Conservation (phyloP, 2,113 vertebrate genomes). For the Microtus richardsoni region DNA sequence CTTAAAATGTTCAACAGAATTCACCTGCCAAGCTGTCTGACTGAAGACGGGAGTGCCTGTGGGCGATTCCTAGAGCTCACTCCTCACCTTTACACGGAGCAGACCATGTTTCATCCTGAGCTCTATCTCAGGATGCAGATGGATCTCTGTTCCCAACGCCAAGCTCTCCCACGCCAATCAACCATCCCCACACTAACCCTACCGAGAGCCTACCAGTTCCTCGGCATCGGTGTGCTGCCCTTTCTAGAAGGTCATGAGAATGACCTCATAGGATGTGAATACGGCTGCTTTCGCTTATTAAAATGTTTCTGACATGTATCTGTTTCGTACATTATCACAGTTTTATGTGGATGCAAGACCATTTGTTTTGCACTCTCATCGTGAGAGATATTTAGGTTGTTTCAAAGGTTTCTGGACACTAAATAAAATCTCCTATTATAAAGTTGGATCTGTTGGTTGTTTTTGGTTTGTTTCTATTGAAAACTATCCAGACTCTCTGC, state of each 20-base stretch:
- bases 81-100: neutral
- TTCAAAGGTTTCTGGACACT: neutral
- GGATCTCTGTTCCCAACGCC: neutral
- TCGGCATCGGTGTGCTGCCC: neutral
- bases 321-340: neutral
- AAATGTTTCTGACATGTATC: neutral
- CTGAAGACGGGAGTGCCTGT: neutral
- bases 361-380: neutral
- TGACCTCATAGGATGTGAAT: neutral
- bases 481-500: neutral
- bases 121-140: neutral
- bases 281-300: neutral
- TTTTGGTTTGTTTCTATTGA: neutral
- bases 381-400: neutral
- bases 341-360: neutral
- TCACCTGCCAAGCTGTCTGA: constrained; percentile 1
- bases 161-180: neutral
- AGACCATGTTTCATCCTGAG: neutral
- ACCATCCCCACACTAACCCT: neutral
- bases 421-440: neutral
- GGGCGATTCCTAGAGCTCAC: neutral
- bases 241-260: neutral
- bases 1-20: neutral
- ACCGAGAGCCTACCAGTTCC: neutral
- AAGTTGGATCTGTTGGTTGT: neutral